These are phyloP conservation scores for Stenodema calcarata DNA, from an alignment of 2,888 invertebrate genomes.

Conservation along the genomic window DNA sequence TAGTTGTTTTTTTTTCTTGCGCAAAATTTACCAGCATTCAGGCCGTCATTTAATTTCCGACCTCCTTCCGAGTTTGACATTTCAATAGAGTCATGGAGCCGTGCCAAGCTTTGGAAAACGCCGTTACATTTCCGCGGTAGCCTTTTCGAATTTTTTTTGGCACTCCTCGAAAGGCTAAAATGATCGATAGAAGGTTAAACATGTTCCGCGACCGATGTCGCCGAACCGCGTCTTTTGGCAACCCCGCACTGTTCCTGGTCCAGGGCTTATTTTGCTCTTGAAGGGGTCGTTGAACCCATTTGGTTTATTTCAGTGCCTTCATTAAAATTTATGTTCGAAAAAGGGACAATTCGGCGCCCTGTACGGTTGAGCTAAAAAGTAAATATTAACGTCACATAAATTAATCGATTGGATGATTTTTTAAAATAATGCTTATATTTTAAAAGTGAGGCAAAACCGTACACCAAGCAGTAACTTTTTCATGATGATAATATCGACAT, in stretches of 20 bases:
- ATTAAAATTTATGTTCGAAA: no score
- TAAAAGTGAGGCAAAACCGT: no score
- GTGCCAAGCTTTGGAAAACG: neutral
- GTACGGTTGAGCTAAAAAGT: no score
- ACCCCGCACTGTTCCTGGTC: neutral
- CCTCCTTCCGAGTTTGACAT: neutral
- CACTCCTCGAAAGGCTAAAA: neutral
- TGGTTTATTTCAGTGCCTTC: neutral
- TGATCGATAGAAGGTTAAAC: conserved; percentile 8
- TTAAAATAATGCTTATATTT: no score
- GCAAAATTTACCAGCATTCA: no score
- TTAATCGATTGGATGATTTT: no score
- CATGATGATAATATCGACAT: no score
- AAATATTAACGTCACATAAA: no score
- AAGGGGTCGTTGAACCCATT: neutral
- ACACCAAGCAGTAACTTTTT: no score
- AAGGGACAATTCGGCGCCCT: no score
- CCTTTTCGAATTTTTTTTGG: neutral
- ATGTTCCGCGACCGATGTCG: neutral
- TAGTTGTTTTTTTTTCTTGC: no score
- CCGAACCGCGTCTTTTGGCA: neutral
- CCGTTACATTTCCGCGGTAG: neutral
- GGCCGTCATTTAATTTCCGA: neutral
- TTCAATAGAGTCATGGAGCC: neutral
- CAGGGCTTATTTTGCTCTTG: neutral